Evolutionary conservation across 37 sponge, comb jelly and placozoan species (phyloP).

Genomic region (Dysidea cf. avara): DNA sequence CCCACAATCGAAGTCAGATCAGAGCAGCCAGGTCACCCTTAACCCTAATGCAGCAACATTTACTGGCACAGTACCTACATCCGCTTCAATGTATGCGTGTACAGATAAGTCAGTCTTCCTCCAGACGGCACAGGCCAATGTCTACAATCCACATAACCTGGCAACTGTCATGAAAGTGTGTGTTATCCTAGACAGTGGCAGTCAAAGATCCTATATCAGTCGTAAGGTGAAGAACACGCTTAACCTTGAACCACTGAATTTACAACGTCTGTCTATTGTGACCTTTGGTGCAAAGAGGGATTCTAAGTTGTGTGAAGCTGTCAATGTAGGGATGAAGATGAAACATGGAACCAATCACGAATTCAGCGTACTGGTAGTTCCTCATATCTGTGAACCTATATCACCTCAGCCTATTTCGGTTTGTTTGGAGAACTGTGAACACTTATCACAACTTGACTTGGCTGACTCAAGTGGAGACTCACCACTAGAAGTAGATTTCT

Average conservation of each 20-base stretch:
- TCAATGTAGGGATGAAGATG: not conserved
- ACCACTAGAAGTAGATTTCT: not conserved
- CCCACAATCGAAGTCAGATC: not conserved
- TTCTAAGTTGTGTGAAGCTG: not conserved
- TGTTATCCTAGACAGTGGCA: constrained; percentile 1
- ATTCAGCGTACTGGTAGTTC: not conserved
- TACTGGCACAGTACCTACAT: not conserved
- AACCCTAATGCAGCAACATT: not conserved
- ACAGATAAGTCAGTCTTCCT: not conserved
- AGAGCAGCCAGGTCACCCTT: not conserved
- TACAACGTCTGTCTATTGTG: not conserved
- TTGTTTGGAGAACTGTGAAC: not conserved
- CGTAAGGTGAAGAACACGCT: not conserved
- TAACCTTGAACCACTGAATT: not conserved
- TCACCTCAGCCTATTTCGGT: not conserved
- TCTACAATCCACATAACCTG: not conserved
- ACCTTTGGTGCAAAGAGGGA: constrained; percentile 14
- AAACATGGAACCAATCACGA: not conserved
- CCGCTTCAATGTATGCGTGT: not conserved
- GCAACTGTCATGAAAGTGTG: not conserved
- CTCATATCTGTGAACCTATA: constrained; percentile 2
- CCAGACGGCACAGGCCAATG: not conserved
- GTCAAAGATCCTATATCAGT: constrained; percentile 29
- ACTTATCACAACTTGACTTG: not conserved
- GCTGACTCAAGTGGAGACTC: not conserved